Percentiles rank a stretch among this genome's conserved stretches.
phyloP scores from a whole-genome alignment of 2,113 vertebrate genomes.

The Ophthalmolycus amberensis region DNA sequence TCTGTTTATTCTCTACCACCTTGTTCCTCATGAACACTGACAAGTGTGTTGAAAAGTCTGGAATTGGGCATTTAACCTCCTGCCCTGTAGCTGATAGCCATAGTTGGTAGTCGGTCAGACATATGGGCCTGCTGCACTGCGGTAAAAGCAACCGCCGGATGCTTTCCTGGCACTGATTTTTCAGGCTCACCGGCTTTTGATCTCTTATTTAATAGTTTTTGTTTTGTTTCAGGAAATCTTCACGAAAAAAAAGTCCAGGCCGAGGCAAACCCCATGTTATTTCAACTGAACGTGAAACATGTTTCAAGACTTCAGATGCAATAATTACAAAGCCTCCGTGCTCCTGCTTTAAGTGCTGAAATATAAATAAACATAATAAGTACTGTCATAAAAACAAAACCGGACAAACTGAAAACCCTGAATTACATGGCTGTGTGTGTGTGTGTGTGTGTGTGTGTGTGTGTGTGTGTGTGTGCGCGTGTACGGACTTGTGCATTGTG shows the following conservation, averaged over 20 bases:
- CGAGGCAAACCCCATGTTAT: conserved; percentile 55
- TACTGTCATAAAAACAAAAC: conserved; percentile 79
- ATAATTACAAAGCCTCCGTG: conserved; percentile 79
- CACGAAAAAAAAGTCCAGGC: conserved; percentile 17
- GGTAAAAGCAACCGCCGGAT: conserved; percentile 38
- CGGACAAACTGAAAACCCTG: conserved; percentile 66
- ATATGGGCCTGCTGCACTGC: conserved; percentile 39
- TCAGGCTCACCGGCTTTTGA: conserved; percentile 59
- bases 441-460: conserved; percentile 42
- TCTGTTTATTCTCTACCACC: conserved; percentile 70
- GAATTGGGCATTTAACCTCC: conserved; percentile 77
- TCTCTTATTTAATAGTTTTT: conserved; percentile 69
- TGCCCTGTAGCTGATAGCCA: conserved; percentile 59
- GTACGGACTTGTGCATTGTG: background rate
- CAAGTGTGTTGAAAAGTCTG: conserved; percentile 74
- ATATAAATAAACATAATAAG: conserved; percentile 86
- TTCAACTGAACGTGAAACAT: conserved; percentile 71
- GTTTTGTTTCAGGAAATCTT: conserved; percentile 65
- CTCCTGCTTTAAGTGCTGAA: conserved; percentile 67
- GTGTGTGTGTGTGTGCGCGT: conserved; percentile 36
- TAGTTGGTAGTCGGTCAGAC: conserved; percentile 60
- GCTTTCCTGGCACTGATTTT: conserved; percentile 47
- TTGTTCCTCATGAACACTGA: conserved; percentile 72
- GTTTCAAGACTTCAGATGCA: conserved; percentile 70
- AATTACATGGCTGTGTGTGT: conserved; percentile 69